Evolutionary conservation across 2,888 invertebrate genomes (phyloP).

Genomic region (Julus scandinavius): DNA sequence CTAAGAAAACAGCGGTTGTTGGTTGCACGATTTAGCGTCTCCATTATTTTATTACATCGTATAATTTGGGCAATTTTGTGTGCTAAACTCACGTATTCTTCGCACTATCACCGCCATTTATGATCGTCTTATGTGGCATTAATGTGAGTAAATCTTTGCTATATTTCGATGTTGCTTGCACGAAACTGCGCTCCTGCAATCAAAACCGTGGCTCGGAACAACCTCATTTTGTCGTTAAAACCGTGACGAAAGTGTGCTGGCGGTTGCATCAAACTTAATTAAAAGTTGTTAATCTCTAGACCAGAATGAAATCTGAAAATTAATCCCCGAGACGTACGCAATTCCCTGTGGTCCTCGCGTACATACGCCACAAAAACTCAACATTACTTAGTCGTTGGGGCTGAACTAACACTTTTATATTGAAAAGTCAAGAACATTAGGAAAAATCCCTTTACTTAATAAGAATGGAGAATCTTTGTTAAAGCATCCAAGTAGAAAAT

Average conservation of each 20-base stretch:
- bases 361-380: neutral
- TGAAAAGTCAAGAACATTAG: too few species aligned
- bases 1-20: neutral
- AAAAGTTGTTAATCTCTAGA: neutral
- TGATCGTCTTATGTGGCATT: constrained; percentile 16
- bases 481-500: too few species aligned
- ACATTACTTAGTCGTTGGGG: neutral
- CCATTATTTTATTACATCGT: neutral
- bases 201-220: constrained; percentile 20
- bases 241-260: neutral
- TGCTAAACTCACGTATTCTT: neutral
- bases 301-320: neutral
- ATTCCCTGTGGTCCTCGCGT: neutral
- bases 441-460: too few species aligned
- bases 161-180: constrained; percentile 16
- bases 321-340: neutral
- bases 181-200: neutral
- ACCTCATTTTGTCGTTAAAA: constrained; percentile 24
- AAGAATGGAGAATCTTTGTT: too few species aligned
- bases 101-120: neutral
- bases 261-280: constrained; percentile 14
- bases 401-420: neutral
- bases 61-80: neutral
- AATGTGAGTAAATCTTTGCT: constrained; percentile 13
- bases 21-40: neutral